Evolutionary conservation across 2,797 vertebrate species (phyloP).

Genomic region (Huso huso): DNA sequence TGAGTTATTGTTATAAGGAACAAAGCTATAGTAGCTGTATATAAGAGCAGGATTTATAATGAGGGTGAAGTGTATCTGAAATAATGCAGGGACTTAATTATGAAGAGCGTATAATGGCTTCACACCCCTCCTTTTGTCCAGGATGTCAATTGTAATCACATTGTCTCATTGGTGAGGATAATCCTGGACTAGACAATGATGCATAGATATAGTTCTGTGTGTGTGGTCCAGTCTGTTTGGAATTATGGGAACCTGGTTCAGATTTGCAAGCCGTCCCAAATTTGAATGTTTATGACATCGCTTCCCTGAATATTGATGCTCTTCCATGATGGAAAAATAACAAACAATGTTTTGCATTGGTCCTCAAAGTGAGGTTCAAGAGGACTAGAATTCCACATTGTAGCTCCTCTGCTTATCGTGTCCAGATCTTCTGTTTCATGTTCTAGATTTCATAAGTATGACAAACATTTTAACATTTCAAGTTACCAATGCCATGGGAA

Average conservation of each 20-base stretch:
- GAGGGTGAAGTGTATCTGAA: constrained; percentile 5
- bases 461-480: too few species aligned
- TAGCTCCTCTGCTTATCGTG: too few species aligned
- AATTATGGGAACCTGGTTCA: constrained; percentile 21
- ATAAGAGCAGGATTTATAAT: constrained; percentile 3
- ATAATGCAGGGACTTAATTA: constrained; percentile 5
- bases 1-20: not conserved
- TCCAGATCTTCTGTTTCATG: too few species aligned
- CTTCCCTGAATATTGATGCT: constrained; percentile 19
- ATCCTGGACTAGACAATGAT: constrained; percentile 24
- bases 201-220: constrained; percentile 18
- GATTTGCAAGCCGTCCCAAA: constrained; percentile 16
- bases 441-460: too few species aligned
- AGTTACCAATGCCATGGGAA: too few species aligned
- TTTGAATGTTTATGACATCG: constrained; percentile 25
- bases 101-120: not conserved
- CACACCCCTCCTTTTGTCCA: constrained; percentile 2
- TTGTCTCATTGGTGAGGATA: constrained; percentile 18
- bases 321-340: constrained; percentile 12
- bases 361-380: too few species aligned
- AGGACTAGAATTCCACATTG: too few species aligned
- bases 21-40: not conserved
- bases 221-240: constrained; percentile 19
- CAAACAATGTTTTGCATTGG: not conserved
- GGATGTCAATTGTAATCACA: constrained; percentile 14